A percentile compares a stretch with the other conserved stretches of the same genome.
Evolutionary conservation across 2,888 invertebrate species (phyloP).

Genomic region (Venustoraphidia nigricollis): DNA sequence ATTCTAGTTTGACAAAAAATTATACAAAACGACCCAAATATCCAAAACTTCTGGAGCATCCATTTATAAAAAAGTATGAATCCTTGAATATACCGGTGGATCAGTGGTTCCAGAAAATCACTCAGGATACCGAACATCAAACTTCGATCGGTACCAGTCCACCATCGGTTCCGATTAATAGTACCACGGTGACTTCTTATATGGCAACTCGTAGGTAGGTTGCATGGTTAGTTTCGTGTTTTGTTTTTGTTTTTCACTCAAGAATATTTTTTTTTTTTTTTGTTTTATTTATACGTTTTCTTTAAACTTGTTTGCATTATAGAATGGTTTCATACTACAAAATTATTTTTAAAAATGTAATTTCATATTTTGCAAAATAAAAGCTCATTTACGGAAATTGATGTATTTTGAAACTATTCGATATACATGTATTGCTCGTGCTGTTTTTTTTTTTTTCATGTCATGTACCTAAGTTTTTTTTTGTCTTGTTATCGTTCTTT

Average conservation of each 20-base stretch:
- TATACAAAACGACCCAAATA: constrained; percentile 89
- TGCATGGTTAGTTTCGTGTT: constrained; percentile 27
- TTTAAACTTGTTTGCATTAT: background rate
- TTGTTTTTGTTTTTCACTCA: constrained; percentile 11
- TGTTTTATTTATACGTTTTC: constrained; percentile 1
- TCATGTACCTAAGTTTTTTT: background rate
- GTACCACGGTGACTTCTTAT: constrained; percentile 12
- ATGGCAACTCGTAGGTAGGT: constrained; percentile 32
- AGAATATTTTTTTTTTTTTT: background rate
- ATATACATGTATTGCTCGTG: too few relatives aligned
- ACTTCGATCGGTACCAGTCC: background rate
- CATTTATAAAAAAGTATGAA: constrained; percentile 73
- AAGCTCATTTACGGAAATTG: too few relatives aligned
- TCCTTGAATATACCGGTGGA: constrained; percentile 55
- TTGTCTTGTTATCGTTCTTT: too few relatives aligned
- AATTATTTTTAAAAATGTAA: too few relatives aligned
- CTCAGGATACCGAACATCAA: constrained; percentile 20
- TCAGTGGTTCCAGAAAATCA: constrained; percentile 64
- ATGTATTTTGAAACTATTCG: too few relatives aligned
- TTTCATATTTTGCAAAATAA: too few relatives aligned
- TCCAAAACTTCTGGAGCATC: constrained; percentile 72
- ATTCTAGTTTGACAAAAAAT: constrained; percentile 74
- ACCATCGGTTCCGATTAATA: constrained; percentile 14
- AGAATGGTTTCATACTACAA: background rate
- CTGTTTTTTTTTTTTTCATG: background rate